Conservation (phyloP, 1,140 invertebrate genomes). For the Euschistus heros region DNA sequence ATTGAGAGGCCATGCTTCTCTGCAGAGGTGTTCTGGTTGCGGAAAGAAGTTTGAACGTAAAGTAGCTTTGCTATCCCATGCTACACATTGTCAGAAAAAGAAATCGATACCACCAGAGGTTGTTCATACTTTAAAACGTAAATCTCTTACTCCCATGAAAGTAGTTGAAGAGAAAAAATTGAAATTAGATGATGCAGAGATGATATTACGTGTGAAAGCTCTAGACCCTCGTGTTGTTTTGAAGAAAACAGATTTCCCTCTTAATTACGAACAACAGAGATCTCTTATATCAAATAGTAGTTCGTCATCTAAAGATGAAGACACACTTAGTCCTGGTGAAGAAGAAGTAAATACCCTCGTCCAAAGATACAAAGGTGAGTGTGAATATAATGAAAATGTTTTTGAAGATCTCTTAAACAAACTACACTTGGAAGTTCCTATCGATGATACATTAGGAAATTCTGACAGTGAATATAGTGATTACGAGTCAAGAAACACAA, state of each 20-base stretch:
- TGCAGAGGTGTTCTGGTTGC: constrained; percentile 52
- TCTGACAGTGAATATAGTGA: constrained; percentile 1
- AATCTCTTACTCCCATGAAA: constrained; percentile 14
- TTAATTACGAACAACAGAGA: background rate
- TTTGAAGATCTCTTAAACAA: constrained; percentile 9
- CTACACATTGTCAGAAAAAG: constrained; percentile 39
- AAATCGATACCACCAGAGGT: constrained; percentile 29
- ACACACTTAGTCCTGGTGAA: too few species aligned
- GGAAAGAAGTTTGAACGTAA: constrained; percentile 53
- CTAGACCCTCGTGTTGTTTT: constrained; percentile 17
- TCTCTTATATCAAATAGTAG: background rate
- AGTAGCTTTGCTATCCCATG: constrained; percentile 51
- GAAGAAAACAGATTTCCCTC: background rate
- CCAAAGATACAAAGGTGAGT: background rate
- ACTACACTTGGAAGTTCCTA: background rate
- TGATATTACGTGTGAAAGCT: constrained; percentile 26
- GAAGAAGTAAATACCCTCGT: background rate
- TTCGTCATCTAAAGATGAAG: too few species aligned
- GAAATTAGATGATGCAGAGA: constrained; percentile 1
- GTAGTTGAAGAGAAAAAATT: constrained; percentile 7
- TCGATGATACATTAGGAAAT: background rate
- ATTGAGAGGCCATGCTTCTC: constrained; percentile 42
- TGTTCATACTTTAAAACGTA: background rate
- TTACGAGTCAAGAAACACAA: background rate
- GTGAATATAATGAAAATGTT: background rate